Base-by-base conservation (phyloP, 2,113 vertebrate genomes). In the Puntigrus tetrazona region DNA sequence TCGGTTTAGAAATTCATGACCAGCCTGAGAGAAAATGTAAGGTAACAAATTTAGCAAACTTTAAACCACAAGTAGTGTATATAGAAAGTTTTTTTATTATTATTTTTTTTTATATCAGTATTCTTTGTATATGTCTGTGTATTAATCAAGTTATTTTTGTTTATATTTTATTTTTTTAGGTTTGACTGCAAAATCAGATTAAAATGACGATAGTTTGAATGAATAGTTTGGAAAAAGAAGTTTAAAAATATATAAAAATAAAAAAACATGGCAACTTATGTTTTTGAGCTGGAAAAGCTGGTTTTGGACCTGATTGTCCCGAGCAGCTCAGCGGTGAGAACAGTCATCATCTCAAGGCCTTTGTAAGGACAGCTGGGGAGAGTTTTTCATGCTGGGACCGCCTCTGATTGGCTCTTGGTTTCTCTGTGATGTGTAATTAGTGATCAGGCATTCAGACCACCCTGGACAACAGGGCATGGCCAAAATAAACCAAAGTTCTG, bases 321-420 rank as follows among this genome's bases (percentile, higher is more conserved):
- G 1, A 22, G 20, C 52, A 55, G 52, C 20, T 22, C 18, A 6
- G 34, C 27, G 43, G 65, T 47, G 29, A 34, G 43, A n/a, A 31
- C 43, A 38, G 20, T 52, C 61, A 73, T 85, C 76, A 72, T 29
- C n/a, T 11, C 7, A 10, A 73, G 76, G 25, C 65, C 63, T 84
- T 43, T 79, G 22, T 65, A 18, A 45, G 45, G 86, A 61, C 76
- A 87, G 82, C 65, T 87, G 82, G 69, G 20, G 45, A 65, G 67
- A 27, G 43, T 65, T 31, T 13, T 14, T 84, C 76, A 87, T 67
- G 82, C 69, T 57, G 82, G 18, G 76, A 3, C 7, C 31, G 75
- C 73, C 11, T 55, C 86, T 87, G 57, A 87, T 80, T 84, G 52
- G 18, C 70, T 86, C 74, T 84, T n/a, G 69, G 55, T 34, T 81